Evolutionary conservation across 2,113 vertebrate genomes (phyloP).

Genomic region (Vidua macroura): DNA sequence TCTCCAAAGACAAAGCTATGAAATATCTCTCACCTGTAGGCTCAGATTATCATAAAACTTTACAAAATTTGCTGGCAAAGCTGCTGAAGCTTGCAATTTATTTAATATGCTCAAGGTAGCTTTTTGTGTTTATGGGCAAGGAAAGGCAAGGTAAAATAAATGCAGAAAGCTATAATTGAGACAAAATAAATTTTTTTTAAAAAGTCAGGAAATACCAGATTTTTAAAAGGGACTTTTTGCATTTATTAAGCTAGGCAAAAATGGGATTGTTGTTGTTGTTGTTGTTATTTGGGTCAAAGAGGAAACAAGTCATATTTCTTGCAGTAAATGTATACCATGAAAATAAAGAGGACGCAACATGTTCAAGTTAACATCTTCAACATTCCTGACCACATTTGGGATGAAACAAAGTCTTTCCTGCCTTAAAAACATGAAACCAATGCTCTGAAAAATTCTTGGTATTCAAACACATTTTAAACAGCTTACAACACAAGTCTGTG

Average conservation of each 20-base stretch:
- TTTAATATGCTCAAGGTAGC: neutral
- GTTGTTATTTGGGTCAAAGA: neutral
- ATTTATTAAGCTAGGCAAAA: neutral
- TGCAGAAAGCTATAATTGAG: neutral
- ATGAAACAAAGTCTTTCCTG: neutral
- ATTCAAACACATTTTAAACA: neutral
- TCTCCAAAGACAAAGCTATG: neutral
- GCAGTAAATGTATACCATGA: neutral
- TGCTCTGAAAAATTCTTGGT: neutral
- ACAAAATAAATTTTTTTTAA: neutral
- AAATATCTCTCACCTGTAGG: neutral
- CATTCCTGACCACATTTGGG: neutral
- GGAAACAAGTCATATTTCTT: neutral
- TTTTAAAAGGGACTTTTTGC: neutral
- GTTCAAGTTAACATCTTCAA: neutral
- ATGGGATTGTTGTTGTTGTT: too few relatives aligned
- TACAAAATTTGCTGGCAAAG: slow-evolving; percentile 1
- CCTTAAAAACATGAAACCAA: neutral
- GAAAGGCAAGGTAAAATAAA: neutral
- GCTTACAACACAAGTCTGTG: neutral
- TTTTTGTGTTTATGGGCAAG: neutral
- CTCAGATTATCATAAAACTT: neutral
- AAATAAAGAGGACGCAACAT: neutral
- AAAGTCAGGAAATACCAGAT: neutral
- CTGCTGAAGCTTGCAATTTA: neutral